Percentiles rank a stretch among this genome's conserved stretches.
Conservation (phyloP, 92 coral and sea anemone genomes). For the Desmophyllum pertusum region DNA sequence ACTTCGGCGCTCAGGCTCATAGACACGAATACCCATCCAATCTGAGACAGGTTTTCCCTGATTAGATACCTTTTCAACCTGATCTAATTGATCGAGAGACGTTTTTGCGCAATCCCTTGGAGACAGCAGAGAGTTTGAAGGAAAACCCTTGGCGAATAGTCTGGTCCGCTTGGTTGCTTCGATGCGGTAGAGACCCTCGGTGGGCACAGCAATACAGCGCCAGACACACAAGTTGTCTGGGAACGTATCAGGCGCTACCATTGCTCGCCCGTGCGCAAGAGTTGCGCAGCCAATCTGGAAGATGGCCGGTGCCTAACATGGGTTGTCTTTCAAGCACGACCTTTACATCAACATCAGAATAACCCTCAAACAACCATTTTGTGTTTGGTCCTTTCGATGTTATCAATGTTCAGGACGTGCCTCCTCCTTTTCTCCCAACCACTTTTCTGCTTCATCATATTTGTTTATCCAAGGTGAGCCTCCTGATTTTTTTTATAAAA, state of each 20-base stretch:
- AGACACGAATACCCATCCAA: no score
- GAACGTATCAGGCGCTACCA: not conserved
- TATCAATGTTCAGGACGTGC: no score
- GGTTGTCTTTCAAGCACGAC: not conserved
- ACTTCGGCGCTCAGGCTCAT: not conserved
- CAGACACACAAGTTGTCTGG: not conserved
- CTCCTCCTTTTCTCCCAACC: no score
- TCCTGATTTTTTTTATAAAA: no score
- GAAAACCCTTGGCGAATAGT: not conserved
- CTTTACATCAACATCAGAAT: no score
- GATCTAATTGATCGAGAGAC: no score
- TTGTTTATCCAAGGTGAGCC: no score
- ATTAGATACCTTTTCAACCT: no score
- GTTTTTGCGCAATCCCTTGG: not conserved
- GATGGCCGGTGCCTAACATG: not conserved
- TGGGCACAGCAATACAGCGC: constrained; percentile 3
- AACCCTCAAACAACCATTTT: no score
- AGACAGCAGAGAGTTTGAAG: not conserved
- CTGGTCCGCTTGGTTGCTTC: not conserved
- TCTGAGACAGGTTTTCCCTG: no score
- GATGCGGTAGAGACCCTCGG: not conserved
- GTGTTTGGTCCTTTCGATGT: no score
- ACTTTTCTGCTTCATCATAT: no score
- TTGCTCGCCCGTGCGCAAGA: not conserved
- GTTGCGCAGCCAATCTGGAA: not conserved